These are phyloP conservation scores for Xestobium rufovillosum DNA, from an alignment of 2,888 invertebrate genomes.

Conservation along the genomic window DNA sequence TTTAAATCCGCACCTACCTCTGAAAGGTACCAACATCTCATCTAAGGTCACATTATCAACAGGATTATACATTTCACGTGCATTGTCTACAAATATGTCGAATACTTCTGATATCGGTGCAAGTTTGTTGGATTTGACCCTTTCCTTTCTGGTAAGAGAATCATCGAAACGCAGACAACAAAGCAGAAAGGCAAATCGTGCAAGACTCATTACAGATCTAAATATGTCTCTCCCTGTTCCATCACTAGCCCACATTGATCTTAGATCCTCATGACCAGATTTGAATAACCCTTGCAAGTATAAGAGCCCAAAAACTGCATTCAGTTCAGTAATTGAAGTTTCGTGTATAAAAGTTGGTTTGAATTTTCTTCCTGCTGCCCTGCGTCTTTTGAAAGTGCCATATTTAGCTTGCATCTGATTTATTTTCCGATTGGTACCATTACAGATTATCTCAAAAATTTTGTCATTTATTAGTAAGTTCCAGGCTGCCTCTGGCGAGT, in stretches of 20 bases:
- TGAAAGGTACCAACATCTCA: constrained; percentile 22
- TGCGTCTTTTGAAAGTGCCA: constrained; percentile 2
- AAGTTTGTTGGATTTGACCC: constrained; percentile 15
- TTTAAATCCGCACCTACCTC: constrained; percentile 19
- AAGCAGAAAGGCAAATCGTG: constrained; percentile 17
- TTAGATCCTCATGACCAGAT: constrained; percentile 21
- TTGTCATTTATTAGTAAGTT: background rate
- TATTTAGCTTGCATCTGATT: background rate
- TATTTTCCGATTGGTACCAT: constrained; percentile 2
- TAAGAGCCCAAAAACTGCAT: constrained; percentile 22
- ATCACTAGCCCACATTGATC: constrained; percentile 20
- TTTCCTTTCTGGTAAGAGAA: constrained; percentile 13
- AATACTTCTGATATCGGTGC: constrained; percentile 20
- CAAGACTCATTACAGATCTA: constrained; percentile 18
- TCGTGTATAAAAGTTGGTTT: constrained; percentile 9
- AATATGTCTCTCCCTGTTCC: constrained; percentile 21
- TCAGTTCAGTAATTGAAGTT: constrained; percentile 14
- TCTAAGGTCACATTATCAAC: constrained; percentile 19
- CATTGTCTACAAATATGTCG: constrained; percentile 17
- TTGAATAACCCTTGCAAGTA: constrained; percentile 22
- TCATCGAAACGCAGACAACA: constrained; percentile 20
- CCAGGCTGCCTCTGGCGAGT: constrained; percentile 2
- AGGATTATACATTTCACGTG: constrained; percentile 15
- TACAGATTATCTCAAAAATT: background rate
- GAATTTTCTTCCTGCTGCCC: constrained; percentile 4